Evolutionary conservation across 30 jellyfish, hydroid and myxozoan genomes (phyloP), one percentile per base, ranked within the genome.

Genomic region (Hydractinia symbiolongicarpus): DNA sequence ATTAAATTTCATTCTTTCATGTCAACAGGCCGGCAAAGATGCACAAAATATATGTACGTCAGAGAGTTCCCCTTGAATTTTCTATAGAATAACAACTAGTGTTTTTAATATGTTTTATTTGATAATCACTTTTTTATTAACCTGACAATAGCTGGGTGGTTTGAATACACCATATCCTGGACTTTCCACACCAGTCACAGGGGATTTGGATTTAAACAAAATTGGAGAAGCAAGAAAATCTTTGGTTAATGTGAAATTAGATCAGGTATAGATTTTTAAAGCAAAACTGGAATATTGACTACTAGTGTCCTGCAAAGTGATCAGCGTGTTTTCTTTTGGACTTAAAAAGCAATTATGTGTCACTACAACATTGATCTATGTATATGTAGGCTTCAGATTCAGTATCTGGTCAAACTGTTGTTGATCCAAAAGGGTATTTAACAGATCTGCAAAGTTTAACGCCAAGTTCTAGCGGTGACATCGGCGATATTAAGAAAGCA

Each of bases 221-320:
- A 94, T 94, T 61, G 99, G 99, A 0, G 97, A 94, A 81, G 99
- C 99, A 9, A 89, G 99, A 73, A 94, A 94, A 76, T 94, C 99
- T 8, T 79, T 94, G 58, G 99, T 94, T 67, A 97, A 97, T 51
- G 99, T 94, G 70, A 89, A 84, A 57, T 95, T 94, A 8, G 99
- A 94, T 76, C 99, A 94, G 95, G 98, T 87, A 55, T 30, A 30
- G 44, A 30, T 30, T 30, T 30, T 30, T 30, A 30, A 30, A 30
- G 44, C 44, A 30, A 30, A 30, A 1, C 44, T 30, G 2, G 44
- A 30, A 30, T 30, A 30, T 30, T 30, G 44, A 30, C 44, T 30
- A 30, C 44, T 30, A 2, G 2, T 30, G 44, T 30, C 44, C 44
- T 30, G 44, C 44, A 30, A 30, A 30, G 44, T 30, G 44, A 30